Conservation (phyloP, 2,888 invertebrate species). For the Cabera pusaria region DNA sequence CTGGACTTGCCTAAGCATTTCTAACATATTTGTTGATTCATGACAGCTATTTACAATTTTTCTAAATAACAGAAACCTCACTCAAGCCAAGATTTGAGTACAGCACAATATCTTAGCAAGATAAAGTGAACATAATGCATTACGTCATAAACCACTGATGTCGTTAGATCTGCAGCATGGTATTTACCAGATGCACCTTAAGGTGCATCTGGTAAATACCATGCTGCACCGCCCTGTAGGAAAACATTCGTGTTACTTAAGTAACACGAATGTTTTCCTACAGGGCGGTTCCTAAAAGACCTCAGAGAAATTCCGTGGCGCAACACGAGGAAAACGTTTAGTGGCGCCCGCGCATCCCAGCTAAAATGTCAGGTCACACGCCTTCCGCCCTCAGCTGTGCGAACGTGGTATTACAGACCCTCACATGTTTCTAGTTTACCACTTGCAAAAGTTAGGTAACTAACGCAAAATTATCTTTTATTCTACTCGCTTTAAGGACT, state of each 20-base stretch:
- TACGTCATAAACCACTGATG: no score
- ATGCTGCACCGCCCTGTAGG: slow-evolving; percentile 17
- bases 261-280: slow-evolving; percentile 12
- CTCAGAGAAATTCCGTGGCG: slow-evolving; percentile 30
- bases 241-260: slow-evolving; percentile 6
- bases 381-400: slow-evolving; percentile 56
- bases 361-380: slow-evolving; percentile 63
- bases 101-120: no score
- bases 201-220: not conserved
- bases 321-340: slow-evolving; percentile 31
- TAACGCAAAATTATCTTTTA: no score
- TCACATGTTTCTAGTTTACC: slow-evolving; percentile 13
- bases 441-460: slow-evolving; percentile 8
- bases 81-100: no score
- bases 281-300: slow-evolving; percentile 16
- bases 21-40: no score
- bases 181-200: not conserved
- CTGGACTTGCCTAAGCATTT: no score
- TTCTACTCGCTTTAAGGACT: no score
- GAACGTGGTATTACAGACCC: slow-evolving; percentile 53
- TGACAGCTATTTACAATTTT: no score
- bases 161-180: not conserved
- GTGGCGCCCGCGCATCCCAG: slow-evolving; percentile 49
- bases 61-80: no score
- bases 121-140: no score